Evolutionary conservation across 2,888 invertebrate species (phyloP).

Genomic region (Lomographa bimaculata): DNA sequence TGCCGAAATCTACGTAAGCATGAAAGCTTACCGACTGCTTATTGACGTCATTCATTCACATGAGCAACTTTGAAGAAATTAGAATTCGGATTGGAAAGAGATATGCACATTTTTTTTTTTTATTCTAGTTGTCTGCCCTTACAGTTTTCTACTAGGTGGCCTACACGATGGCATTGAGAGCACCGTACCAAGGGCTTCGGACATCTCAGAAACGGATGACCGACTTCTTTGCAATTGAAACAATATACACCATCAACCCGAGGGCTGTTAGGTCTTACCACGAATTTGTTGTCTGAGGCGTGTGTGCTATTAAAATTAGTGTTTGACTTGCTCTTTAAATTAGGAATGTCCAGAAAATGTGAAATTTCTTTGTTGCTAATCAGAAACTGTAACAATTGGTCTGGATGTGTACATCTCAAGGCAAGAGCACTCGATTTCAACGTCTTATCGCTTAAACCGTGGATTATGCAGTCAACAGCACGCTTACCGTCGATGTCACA

Average conservation of each 20-base stretch:
- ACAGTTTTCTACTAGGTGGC: not conserved
- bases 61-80: constrained; percentile 2
- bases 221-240: too few species aligned
- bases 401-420: constrained; percentile 4
- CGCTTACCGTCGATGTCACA: constrained; percentile 8
- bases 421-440: constrained; percentile 12
- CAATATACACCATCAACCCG: too few species aligned
- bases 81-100: not conserved
- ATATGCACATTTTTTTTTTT: constrained; percentile 1
- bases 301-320: too few species aligned
- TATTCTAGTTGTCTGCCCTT: not conserved
- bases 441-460: constrained; percentile 24
- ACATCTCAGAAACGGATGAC: too few species aligned
- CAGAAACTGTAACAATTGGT: not conserved
- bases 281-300: too few species aligned
- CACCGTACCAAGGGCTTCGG: too few species aligned
- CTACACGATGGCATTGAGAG: too few species aligned
- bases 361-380: too few species aligned
- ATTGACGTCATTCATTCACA: not conserved
- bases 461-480: constrained; percentile 25
- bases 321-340: too few species aligned
- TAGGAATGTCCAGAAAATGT: too few species aligned
- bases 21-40: too few species aligned
- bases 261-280: too few species aligned
- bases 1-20: constrained; percentile 6